Base-by-base conservation (phyloP, 2,797 vertebrate species). In the Microchirus variegatus region DNA sequence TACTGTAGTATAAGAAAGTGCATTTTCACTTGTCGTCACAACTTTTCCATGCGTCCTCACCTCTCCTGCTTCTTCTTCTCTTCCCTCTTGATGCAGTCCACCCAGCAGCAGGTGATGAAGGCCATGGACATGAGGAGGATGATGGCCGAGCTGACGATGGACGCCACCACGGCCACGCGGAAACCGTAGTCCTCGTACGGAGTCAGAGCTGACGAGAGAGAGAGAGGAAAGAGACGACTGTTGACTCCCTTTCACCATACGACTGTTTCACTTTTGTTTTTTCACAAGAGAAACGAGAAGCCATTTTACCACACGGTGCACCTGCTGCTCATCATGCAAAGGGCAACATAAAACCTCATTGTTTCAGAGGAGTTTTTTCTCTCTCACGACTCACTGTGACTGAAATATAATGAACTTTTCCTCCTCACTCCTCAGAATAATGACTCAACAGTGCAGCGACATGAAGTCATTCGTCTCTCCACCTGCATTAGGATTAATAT, bases 71-170 rank as follows among this genome's bases (percentile, higher is more conserved):
- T 90, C 58, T 77, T 94, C 81, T 67, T 93, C 70, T 95, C 88
- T 5, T 83, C 92, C 52, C 91, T 93, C 82, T 91, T 94, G 67
- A 95, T 75, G 35, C 92, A 95, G 68, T 95, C 95, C 18, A 95
- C 75, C 69, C 97, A 88, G 81, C 96, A 99, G 84, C 94, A 96
- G 74, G 95, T 96, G 82, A 98, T 83, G 91, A 98, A 98, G 70
- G 93, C 94, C 91, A 96, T 55, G 35, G 95, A 95, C 95, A 98
- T 95, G 83, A 99, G 80, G 46, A 96, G 73, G 81, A 99, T 98
- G 75, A 99, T 78, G 26, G 90, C 94, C 0, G 88, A 89, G 91
- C 97, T 98, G 45, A 96, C 86, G 0, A 97, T 91, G 79, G 97
- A 98, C 10, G 94, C 82, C 17, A 97, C 84, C 70, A 99, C 90